Evolutionary conservation across 2,888 invertebrate genomes (phyloP).

Genomic region (Lithophane ornitopus): DNA sequence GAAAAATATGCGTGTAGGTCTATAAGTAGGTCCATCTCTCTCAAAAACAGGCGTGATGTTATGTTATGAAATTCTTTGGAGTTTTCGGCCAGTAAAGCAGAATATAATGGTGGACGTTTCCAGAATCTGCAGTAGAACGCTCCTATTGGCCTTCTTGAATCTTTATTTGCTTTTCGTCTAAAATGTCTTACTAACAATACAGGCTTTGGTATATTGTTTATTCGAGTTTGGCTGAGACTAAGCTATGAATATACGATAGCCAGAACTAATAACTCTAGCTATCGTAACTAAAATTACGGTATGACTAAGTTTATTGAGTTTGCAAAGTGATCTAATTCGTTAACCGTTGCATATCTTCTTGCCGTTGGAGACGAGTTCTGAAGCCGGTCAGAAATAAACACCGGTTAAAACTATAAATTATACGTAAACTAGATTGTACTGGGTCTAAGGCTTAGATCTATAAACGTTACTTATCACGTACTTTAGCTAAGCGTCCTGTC

Average conservation of each 20-base stretch:
- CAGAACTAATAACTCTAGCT: background rate
- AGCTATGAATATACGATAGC: background rate
- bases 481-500: background rate
- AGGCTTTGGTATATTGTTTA: background rate
- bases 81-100: too few species aligned
- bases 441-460: background rate
- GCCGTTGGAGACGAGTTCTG: constrained; percentile 17
- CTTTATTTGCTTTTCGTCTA: background rate
- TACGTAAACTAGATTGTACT: background rate
- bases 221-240: background rate
- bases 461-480: too few species aligned
- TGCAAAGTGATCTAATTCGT: constrained; percentile 12
- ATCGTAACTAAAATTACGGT: background rate
- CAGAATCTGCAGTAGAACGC: too few species aligned
- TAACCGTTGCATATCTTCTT: constrained; percentile 36
- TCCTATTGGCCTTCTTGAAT: too few species aligned
- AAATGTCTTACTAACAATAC: background rate
- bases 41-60: too few species aligned
- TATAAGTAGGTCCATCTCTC: too few species aligned
- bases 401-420: constrained; percentile 11
- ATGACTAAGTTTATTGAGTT: constrained; percentile 7
- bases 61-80: too few species aligned
- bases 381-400: constrained; percentile 44
- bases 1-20: too few species aligned
- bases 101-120: background rate